Conservation (phyloP, 2,113 vertebrate genomes). For the Anser cygnoides region DNA sequence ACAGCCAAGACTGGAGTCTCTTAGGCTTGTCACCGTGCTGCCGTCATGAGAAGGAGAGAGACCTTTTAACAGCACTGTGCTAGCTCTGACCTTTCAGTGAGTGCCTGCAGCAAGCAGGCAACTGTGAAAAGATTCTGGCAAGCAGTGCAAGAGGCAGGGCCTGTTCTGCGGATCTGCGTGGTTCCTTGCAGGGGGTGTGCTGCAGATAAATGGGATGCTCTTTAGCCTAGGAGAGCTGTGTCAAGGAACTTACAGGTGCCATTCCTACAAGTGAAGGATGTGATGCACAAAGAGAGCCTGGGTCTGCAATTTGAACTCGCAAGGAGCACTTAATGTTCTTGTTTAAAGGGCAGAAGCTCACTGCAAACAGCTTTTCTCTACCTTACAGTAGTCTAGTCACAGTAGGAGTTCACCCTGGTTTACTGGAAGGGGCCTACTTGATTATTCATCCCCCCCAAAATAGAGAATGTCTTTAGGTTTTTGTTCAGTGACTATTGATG, state of each 20-base stretch:
- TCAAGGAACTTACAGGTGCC: neutral
- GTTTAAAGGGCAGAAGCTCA: neutral
- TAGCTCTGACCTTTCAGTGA: neutral
- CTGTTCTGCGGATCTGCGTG: neutral
- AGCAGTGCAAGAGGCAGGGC: neutral
- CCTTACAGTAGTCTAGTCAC: neutral
- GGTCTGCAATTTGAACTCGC: neutral
- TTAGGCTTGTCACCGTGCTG: neutral
- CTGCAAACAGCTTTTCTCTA: neutral
- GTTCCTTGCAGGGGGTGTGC: neutral
- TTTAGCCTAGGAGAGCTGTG: neutral
- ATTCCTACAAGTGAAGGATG: neutral
- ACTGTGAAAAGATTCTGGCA: neutral
- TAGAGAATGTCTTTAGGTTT: neutral
- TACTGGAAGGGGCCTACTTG: neutral
- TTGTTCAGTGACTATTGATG: neutral
- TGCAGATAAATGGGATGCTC: neutral
- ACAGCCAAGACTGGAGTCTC: neutral
- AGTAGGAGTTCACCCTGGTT: neutral
- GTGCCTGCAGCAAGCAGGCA: neutral
- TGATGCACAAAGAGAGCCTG: neutral
- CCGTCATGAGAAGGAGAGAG: neutral
- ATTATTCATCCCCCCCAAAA: neutral
- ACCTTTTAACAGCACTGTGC: neutral
- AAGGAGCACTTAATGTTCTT: fast-evolving